Evolutionary conservation across 2,888 invertebrate species (phyloP).

Genomic region (Hedya salicella): DNA sequence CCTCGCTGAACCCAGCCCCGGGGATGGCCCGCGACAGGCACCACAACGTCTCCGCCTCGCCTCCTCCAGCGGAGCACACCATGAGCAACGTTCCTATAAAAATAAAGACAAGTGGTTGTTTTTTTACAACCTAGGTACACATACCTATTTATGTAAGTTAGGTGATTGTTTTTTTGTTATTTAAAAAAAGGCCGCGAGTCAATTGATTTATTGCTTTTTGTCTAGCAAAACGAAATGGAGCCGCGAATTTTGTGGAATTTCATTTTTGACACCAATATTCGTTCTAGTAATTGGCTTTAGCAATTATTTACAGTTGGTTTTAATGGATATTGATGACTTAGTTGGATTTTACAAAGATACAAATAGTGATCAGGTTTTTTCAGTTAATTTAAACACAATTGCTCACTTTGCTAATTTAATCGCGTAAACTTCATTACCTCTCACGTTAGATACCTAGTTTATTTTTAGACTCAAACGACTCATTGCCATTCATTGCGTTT

Average conservation of each 20-base stretch:
- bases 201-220: conserved; percentile 24
- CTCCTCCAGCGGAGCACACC: conserved; percentile 79
- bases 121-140: too few species aligned
- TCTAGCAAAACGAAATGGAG: neutral
- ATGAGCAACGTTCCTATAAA: conserved; percentile 80
- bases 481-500: too few species aligned
- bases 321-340: conserved; percentile 5
- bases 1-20: conserved; percentile 90
- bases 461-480: too few species aligned
- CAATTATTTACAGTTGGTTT: conserved; percentile 17
- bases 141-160: too few species aligned
- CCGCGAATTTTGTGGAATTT: neutral
- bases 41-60: conserved; percentile 81
- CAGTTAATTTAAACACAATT: too few species aligned
- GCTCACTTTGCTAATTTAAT: too few species aligned
- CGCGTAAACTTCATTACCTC: too few species aligned
- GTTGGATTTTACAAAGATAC: neutral
- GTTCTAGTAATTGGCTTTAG: conserved; percentile 9
- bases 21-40: conserved; percentile 87
- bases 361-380: too few species aligned
- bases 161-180: neutral
- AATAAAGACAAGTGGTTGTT: too few species aligned
- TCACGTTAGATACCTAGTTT: too few species aligned
- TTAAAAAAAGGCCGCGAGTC: conserved; percentile 10
- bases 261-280: conserved; percentile 14